phyloP scores from a whole-genome alignment of 2,797 vertebrate species.

The Phaenicophaeus curvirostris region DNA sequence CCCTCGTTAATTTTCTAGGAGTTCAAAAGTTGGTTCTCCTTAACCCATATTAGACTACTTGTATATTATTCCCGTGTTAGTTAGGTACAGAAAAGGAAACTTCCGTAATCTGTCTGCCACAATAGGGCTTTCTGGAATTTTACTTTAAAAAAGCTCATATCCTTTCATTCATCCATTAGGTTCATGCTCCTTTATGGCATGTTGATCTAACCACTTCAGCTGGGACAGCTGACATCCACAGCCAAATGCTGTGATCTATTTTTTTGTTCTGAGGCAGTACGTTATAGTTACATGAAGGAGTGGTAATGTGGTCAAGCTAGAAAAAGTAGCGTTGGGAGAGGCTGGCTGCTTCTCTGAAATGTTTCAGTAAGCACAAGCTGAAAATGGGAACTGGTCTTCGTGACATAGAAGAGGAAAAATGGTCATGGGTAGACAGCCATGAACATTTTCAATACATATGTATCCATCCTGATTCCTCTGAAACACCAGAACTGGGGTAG shows the following conservation, averaged over 20 bases:
- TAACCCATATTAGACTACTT: not conserved
- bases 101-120: not conserved
- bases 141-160: slow-evolving; percentile 43
- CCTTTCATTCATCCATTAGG: slow-evolving; percentile 28
- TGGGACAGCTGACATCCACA: slow-evolving; percentile 37
- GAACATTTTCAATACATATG: not conserved
- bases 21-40: not conserved
- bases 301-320: slow-evolving; percentile 15
- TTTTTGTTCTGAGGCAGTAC: not conserved
- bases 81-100: slow-evolving; percentile 30
- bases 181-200: slow-evolving; percentile 8
- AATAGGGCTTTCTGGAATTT: slow-evolving; percentile 5
- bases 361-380: not conserved
- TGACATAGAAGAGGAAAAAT: not conserved
- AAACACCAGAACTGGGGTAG: not conserved
- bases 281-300: slow-evolving; percentile 56
- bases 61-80: not conserved
- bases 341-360: not conserved
- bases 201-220: slow-evolving; percentile 45
- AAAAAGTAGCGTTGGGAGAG: not conserved
- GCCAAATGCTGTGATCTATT: slow-evolving; percentile 1
- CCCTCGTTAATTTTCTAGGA: not conserved
- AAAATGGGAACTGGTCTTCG: not conserved
- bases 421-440: not conserved
- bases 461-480: not conserved